These are phyloP conservation scores for Agonopterix heracliana DNA, from an alignment of 2,888 invertebrate species.

Conservation along the genomic window DNA sequence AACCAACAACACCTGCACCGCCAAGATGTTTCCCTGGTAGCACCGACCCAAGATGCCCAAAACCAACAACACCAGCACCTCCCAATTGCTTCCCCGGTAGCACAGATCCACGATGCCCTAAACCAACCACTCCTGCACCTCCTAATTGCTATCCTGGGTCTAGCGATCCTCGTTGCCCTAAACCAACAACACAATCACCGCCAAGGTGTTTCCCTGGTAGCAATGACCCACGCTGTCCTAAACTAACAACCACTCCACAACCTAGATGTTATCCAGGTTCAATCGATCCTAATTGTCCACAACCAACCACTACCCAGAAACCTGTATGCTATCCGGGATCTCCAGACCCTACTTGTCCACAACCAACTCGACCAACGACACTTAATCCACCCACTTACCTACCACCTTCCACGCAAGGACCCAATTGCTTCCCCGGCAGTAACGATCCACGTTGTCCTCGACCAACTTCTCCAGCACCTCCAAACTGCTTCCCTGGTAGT, in stretches of 20 bases:
- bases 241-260: conserved; percentile 26
- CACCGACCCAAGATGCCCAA: conserved; percentile 33
- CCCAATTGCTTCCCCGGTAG: conserved; percentile 36
- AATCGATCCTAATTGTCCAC: conserved; percentile 24
- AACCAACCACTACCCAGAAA: conserved; percentile 20
- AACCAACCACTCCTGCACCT: conserved; percentile 24
- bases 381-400: conserved; percentile 9
- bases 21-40: conserved; percentile 26
- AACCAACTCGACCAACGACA: conserved; percentile 31
- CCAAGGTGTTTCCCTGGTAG: conserved; percentile 38
- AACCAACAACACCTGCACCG: conserved; percentile 23
- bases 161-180: conserved; percentile 33
- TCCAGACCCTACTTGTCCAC: conserved; percentile 43
- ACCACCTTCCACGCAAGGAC: conserved; percentile 19
- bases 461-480: conserved; percentile 34
- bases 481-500: conserved; percentile 28
- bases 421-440: conserved; percentile 18
- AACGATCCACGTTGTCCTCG: conserved; percentile 20
- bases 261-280: conserved; percentile 33
- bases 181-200: conserved; percentile 17
- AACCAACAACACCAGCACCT: conserved; percentile 22
- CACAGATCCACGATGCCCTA: conserved; percentile 31
- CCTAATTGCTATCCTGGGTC: conserved; percentile 34
- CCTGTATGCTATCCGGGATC: conserved; percentile 35
- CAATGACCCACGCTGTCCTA: conserved; percentile 32